Conservation (phyloP, 2,113 vertebrate genomes). For the Prietella phreatophila region DNA sequence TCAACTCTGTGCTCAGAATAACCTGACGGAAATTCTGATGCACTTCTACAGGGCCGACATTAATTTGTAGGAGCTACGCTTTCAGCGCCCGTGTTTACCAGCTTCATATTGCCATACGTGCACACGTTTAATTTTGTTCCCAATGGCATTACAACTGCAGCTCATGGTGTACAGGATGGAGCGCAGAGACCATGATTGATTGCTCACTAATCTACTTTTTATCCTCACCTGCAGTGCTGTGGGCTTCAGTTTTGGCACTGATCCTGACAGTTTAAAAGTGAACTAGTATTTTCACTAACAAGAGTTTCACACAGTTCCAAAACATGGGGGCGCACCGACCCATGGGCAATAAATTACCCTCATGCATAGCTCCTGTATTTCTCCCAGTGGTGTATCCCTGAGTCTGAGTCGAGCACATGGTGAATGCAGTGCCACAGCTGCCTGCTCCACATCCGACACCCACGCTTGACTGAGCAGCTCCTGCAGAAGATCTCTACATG, state of each 20-base stretch:
- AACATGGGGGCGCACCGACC: constrained; percentile 41
- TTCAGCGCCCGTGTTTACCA: constrained; percentile 8
- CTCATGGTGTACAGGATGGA: not conserved
- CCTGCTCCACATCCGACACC: constrained; percentile 23
- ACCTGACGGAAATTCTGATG: constrained; percentile 29
- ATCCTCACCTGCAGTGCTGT: constrained; percentile 42
- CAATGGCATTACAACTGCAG: constrained; percentile 3
- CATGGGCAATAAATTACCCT: constrained; percentile 43
- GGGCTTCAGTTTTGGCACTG: constrained; percentile 43
- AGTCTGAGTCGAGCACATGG: constrained; percentile 36
- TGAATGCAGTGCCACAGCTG: constrained; percentile 16
- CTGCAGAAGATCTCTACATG: constrained; percentile 33
- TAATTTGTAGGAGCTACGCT: constrained; percentile 26
- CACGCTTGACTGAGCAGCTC: constrained; percentile 35
- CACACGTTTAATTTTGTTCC: constrained; percentile 19
- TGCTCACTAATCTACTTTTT: constrained; percentile 38
- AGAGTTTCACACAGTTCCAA: constrained; percentile 43
- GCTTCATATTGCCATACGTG: constrained; percentile 2
- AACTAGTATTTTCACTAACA: constrained; percentile 51
- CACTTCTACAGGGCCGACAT: constrained; percentile 11
- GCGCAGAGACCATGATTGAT: constrained; percentile 20
- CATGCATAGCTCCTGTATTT: constrained; percentile 20
- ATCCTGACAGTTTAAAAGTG: constrained; percentile 51
- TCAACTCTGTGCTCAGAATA: constrained; percentile 38
- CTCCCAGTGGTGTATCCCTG: constrained; percentile 9